phyloP scores from a whole-genome alignment of 2,797 vertebrate genomes.

The Enteromius unitaeniatus region DNA sequence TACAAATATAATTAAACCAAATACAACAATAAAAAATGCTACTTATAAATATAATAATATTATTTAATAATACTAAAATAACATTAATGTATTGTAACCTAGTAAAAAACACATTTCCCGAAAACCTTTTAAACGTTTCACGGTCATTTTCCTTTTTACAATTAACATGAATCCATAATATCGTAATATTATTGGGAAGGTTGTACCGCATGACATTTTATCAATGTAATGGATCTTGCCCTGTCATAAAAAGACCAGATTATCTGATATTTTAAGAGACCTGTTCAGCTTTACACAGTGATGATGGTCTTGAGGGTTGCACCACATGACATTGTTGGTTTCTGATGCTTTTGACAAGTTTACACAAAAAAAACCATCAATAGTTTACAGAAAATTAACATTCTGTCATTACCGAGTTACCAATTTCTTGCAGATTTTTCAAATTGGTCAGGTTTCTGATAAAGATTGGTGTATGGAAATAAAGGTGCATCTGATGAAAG shows the following conservation, averaged over 20 bases:
- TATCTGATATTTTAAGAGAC: not conserved
- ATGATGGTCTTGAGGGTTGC: not conserved
- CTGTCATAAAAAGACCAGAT: not conserved
- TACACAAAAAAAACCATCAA: not conserved
- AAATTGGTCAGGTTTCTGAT: not conserved
- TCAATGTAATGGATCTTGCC: not conserved
- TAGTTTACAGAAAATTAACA: not conserved
- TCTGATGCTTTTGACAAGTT: not conserved
- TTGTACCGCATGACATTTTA: not conserved
- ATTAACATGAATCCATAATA: not conserved
- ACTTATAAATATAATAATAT: not conserved
- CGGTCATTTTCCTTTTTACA: too few relatives aligned
- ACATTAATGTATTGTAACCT: not conserved
- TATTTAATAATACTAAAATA: not conserved
- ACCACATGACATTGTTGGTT: not conserved
- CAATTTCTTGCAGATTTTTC: not conserved
- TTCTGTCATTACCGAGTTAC: not conserved
- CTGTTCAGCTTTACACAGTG: not conserved
- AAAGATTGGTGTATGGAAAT: not conserved
- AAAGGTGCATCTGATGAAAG: not conserved
- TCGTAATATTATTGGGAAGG: not conserved
- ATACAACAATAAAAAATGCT: not conserved
- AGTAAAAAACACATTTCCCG: not conserved
- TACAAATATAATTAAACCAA: not conserved
- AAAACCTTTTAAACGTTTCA: not conserved